These are phyloP conservation scores for Dioctria rufipes DNA, from an alignment of 2,888 invertebrate species.

Conservation along the genomic window DNA sequence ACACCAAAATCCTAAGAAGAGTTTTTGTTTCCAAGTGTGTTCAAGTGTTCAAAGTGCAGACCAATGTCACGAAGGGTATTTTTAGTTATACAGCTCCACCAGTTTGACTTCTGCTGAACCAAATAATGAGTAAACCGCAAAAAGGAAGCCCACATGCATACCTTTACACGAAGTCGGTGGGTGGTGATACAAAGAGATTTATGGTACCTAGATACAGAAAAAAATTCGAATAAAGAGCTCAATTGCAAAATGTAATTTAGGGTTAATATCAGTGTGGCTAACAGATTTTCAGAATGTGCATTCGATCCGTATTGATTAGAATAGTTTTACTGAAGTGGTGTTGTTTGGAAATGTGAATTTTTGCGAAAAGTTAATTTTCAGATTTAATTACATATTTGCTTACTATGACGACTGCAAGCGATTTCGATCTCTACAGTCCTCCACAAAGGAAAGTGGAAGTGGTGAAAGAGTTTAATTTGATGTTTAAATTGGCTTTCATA, in stretches of 20 bases:
- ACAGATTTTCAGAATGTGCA: background rate
- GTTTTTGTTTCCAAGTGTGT: too few species aligned
- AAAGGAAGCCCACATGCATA: background rate
- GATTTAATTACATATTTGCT: too few species aligned
- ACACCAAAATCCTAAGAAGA: background rate
- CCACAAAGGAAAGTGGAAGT: too few species aligned
- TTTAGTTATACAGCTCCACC: too few species aligned
- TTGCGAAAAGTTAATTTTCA: too few species aligned
- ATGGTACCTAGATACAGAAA: background rate
- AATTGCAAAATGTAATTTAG: slow-evolving; percentile 27
- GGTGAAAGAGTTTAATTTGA: too few species aligned
- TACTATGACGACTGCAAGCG: too few species aligned
- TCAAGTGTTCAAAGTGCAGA: background rate
- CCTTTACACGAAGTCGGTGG: background rate
- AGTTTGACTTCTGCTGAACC: background rate
- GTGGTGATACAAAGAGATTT: background rate
- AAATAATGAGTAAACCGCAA: background rate
- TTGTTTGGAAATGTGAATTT: too few species aligned
- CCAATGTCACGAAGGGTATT: background rate
- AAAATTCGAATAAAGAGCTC: background rate
- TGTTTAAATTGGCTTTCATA: too few species aligned
- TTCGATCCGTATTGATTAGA: background rate
- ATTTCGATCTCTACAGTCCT: too few species aligned
- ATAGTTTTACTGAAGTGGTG: background rate
- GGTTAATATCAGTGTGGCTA: background rate